Percentiles rank a stretch among this genome's conserved stretches.
phyloP scores from a whole-genome alignment of 2,113 vertebrate genomes.

The Rhabdomys dilectus region DNA sequence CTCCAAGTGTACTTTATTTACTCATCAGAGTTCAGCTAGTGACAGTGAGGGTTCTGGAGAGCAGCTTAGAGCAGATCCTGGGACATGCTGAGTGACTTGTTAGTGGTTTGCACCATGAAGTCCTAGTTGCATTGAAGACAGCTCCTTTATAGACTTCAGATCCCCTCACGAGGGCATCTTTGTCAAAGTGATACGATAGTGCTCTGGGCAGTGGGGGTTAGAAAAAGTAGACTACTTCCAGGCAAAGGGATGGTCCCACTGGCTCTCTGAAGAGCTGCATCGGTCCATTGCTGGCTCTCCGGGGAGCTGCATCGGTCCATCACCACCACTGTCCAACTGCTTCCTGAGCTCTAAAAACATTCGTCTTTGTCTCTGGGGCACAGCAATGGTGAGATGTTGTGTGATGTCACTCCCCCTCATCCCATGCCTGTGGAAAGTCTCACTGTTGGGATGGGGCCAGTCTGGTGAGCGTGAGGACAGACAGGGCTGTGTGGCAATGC shows the following conservation, averaged over 20 bases:
- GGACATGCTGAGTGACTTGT: neutral
- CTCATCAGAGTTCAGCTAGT: neutral
- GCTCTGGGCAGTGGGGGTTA: neutral
- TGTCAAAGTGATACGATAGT: neutral
- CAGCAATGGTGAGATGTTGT: neutral
- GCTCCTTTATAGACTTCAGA: neutral
- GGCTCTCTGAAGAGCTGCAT: neutral
- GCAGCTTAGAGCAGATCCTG: neutral
- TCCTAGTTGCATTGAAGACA: neutral
- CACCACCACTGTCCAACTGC: neutral
- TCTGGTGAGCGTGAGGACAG: slow-evolving; percentile 40
- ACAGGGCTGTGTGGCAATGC: slow-evolving; percentile 51
- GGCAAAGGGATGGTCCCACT: neutral
- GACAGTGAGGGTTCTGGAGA: neutral
- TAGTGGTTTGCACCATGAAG: neutral
- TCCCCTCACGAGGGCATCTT: neutral
- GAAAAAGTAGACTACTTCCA: neutral
- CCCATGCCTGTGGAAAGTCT: neutral
- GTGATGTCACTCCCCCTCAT: too few species aligned
- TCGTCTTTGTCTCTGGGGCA: neutral
- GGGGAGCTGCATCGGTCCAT: neutral
- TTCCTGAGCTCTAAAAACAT: neutral
- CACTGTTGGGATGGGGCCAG: neutral
- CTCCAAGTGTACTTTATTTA: neutral
- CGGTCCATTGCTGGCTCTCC: neutral